Percentiles rank a stretch among this genome's conserved stretches.
Evolutionary conservation across 2,888 invertebrate genomes (phyloP).

Genomic region (Tachina grossa): DNA sequence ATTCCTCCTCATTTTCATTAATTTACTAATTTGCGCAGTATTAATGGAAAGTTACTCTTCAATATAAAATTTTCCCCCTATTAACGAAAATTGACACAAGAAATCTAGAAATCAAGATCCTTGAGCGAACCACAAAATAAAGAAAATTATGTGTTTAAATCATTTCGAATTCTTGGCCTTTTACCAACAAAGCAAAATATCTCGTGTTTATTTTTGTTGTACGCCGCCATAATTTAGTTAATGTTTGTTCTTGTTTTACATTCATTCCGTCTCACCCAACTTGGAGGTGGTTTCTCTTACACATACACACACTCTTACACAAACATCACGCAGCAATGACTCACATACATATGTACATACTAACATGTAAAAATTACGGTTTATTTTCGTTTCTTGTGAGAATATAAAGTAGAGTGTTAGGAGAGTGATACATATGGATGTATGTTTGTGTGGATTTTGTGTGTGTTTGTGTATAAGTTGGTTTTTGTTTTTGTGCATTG

Average conservation of each 20-base stretch:
- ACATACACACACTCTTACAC: neutral
- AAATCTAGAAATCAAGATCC: slow-evolving; percentile 32
- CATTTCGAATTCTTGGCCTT: slow-evolving; percentile 2
- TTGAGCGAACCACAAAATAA: slow-evolving; percentile 53
- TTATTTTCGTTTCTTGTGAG: slow-evolving; percentile 10
- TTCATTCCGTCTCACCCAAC: neutral
- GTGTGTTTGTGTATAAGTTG: neutral
- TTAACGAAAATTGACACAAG: neutral
- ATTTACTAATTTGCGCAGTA: neutral
- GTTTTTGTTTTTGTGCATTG: neutral
- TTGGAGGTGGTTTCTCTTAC: slow-evolving; percentile 22
- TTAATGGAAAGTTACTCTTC: neutral
- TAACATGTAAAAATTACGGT: slow-evolving; percentile 1
- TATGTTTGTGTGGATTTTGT: neutral
- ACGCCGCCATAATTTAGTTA: slow-evolving; percentile 30
- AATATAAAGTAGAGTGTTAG: neutral
- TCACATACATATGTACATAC: neutral
- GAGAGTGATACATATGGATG: neutral
- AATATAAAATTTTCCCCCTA: neutral
- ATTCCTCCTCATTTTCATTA: neutral
- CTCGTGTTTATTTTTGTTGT: slow-evolving; percentile 5
- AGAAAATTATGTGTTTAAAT: slow-evolving; percentile 42
- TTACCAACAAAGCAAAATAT: neutral
- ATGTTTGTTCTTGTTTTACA: slow-evolving; percentile 32
- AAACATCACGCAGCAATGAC: neutral